Conservation (phyloP, 2,797 vertebrate species). For the Scolopax bukidnonensis region DNA sequence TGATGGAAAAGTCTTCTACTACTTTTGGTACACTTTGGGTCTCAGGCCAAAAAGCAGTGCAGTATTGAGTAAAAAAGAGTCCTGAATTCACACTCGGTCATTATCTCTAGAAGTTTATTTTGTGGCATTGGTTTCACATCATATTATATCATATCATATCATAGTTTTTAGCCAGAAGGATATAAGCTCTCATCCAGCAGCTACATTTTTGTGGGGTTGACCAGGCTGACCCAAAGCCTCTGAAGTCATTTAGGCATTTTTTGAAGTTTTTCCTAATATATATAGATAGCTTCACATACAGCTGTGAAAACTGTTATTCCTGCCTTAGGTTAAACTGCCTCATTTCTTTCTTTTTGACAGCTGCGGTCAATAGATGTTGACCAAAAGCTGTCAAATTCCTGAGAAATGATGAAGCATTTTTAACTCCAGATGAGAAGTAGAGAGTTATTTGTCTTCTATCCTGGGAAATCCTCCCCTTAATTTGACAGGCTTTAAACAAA, state of each 20-base stretch:
- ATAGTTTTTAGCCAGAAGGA: not conserved
- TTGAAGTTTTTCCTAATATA: not conserved
- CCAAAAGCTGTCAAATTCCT: constrained; percentile 57
- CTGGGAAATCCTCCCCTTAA: constrained; percentile 42
- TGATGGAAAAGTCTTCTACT: not conserved
- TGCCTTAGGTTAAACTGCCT: constrained; percentile 47
- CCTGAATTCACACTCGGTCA: not conserved
- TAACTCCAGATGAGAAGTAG: constrained; percentile 2
- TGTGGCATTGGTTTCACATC: not conserved
- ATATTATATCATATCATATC: not conserved
- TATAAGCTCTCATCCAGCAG: not conserved
- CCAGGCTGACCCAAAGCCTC: constrained; percentile 10
- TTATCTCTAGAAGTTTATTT: not conserved
- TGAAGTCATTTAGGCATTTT: constrained; percentile 17
- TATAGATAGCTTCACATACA: constrained; percentile 10
- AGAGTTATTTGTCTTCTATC: constrained; percentile 18
- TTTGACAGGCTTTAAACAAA: constrained; percentile 68
- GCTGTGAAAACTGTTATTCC: not conserved
- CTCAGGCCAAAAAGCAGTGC: not conserved
- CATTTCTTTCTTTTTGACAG: constrained; percentile 57
- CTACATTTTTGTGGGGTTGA: not conserved
- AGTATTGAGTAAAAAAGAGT: not conserved
- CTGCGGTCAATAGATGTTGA: constrained; percentile 56
- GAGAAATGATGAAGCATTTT: constrained; percentile 48
- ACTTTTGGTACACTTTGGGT: not conserved